Conservation (phyloP, 2,797 vertebrate species). For the Notolabrus celidotus region DNA sequence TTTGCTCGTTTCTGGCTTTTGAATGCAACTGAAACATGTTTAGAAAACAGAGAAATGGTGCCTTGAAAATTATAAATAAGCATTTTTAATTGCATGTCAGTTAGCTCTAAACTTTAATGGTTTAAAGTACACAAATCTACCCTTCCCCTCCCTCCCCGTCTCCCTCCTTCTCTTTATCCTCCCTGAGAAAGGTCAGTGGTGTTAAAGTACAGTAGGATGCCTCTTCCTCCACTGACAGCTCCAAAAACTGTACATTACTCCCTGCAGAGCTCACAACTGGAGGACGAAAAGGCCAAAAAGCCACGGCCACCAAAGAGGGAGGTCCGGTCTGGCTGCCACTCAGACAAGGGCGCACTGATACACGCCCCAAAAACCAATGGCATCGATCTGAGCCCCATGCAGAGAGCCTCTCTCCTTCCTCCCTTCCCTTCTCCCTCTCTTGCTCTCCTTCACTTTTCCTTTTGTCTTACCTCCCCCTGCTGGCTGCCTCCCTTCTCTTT, state of each 20-base stretch:
- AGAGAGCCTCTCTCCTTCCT: conserved; percentile 25
- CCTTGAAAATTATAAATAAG: no score
- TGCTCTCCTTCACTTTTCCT: conserved; percentile 62
- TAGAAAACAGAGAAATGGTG: no score
- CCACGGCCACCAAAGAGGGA: conserved; percentile 21
- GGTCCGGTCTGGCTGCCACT: conserved; percentile 3
- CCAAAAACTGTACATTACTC: conserved; percentile 11
- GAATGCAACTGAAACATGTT: no score
- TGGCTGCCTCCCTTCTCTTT: conserved; percentile 72
- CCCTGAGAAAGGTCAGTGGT: conserved; percentile 45
- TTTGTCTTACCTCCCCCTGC: conserved; percentile 88
- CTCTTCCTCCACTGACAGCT: conserved; percentile 7
- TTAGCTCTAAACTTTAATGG: no score
- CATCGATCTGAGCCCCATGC: conserved; percentile 45
- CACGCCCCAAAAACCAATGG: conserved; percentile 49
- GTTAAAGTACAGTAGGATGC: conserved; percentile 47
- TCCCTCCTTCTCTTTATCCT: not conserved
- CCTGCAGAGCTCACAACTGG: conserved; percentile 52
- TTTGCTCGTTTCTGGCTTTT: no score
- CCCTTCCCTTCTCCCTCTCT: conserved; percentile 19
- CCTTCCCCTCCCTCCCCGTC: not conserved
- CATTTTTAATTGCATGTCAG: no score
- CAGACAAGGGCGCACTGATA: conserved; percentile 45
- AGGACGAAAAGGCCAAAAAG: conserved; percentile 31
- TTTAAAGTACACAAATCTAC: conserved; percentile 15